Evolutionary conservation across 2,888 invertebrate genomes (phyloP).

Genomic region (Drosophila limbata): DNA sequence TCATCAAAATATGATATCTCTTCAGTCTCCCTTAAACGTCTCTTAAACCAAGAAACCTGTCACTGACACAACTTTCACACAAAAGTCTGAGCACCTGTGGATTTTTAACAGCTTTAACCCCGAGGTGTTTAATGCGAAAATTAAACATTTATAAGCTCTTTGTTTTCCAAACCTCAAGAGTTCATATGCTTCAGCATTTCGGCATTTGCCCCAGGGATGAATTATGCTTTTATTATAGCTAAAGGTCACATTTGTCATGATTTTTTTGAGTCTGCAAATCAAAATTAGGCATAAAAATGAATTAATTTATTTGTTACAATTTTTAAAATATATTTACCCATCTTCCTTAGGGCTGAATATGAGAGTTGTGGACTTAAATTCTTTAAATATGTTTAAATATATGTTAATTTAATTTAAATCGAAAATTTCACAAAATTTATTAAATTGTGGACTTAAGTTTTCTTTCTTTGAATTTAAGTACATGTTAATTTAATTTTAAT

Average conservation of each 20-base stretch:
- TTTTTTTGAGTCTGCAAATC: neutral
- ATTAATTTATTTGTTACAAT: neutral
- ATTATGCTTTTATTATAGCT: neutral
- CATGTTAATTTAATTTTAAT: neutral
- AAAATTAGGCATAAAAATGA: neutral
- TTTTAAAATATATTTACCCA: neutral
- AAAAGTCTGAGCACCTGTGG: neutral
- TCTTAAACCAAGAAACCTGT: neutral
- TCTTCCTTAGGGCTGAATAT: neutral
- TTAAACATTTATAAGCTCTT: slow-evolving; percentile 16
- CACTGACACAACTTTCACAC: neutral
- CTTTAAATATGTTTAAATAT: neutral
- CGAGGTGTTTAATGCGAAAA: neutral
- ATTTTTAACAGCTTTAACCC: neutral
- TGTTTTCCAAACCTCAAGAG: slow-evolving; percentile 4
- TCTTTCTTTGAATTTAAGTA: neutral
- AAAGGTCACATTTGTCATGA: slow-evolving; percentile 8
- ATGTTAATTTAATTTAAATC: neutral
- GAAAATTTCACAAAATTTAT: neutral
- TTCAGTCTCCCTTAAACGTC: neutral
- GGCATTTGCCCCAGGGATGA: neutral
- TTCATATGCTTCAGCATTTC: neutral
- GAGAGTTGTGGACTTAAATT: neutral
- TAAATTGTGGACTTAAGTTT: no score
- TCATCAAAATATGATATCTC: neutral